Base-by-base conservation (phyloP, 2,888 invertebrate genomes). In the Caenorhabditis japonica region DNA sequence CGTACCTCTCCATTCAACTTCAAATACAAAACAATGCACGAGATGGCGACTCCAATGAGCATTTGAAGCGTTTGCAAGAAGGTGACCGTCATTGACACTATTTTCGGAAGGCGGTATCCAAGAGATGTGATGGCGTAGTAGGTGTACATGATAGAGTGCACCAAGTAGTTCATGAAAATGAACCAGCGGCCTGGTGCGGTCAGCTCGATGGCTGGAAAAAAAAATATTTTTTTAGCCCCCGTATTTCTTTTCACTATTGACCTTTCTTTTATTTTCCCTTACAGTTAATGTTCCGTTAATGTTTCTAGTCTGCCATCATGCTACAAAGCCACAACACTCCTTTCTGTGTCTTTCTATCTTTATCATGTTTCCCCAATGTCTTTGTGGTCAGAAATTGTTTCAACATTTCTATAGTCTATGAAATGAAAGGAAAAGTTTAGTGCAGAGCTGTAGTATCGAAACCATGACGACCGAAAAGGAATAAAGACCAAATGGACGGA, bases 121-220 rank as follows among this genome's bases (percentile, higher is more conserved):
- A 80, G 33, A n/a, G 83, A 71, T 3, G 84, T 72, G 47, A 85
- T 61, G n/a, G 85, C 81, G 76, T 86, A 86, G 72, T 85, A 85
- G 12, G 84, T 76, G 72, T 85, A 86, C 86, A 86, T 90, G 71
- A 90, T 82, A 10, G 90, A 88, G 82, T 90, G 90, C 1, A 90
- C 90, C 1, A 86, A 83, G 78, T 89, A 90, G 83, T 90, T 90
- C 89, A 90, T 89, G 21, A 88, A 88, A 55, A 87, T 85, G 75
- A 88, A 88, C 86, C 86, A 87, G 13, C 88, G 80, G 2, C 84
- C 85, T 10, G 86, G 83, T 3, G 87, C 87, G 4, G 85, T 86
- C 43, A 85, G 70, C 56, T 83, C 84, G 47, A 76, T 66, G n/a
- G 84, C 85, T 83, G 79, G 68, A 83, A 80, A 47, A 27, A 19